phyloP scores from a whole-genome alignment of 2,888 invertebrate species.

The Anthrax anthrax region DNA sequence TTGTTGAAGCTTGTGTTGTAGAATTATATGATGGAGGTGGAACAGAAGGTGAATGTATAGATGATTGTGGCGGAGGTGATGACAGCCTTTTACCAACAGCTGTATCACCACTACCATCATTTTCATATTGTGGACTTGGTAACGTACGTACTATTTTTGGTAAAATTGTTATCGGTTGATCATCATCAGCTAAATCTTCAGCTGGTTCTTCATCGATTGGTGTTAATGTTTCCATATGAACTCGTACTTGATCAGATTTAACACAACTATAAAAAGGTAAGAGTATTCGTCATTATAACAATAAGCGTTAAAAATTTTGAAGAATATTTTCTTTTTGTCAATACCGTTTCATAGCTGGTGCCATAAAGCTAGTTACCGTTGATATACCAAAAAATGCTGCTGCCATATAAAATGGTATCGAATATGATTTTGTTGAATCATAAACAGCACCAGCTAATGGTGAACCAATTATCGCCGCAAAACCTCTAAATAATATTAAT shows the following conservation, averaged over 20 bases:
- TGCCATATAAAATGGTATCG: conserved; percentile 84
- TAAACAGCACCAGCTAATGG: conserved; percentile 78
- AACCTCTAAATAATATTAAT: conserved; percentile 87
- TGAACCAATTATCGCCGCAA: conserved; percentile 78
- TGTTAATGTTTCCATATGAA: conserved; percentile 55
- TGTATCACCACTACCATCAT: conserved; percentile 5
- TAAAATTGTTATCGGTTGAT: conserved; percentile 58
- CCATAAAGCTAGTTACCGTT: conserved; percentile 69
- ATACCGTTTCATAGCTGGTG: conserved; percentile 54
- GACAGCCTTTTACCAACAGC: conserved; percentile 12
- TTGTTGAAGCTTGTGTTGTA: not conserved
- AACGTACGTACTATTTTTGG: conserved; percentile 69
- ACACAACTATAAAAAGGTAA: conserved; percentile 14
- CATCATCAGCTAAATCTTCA: conserved; percentile 58
- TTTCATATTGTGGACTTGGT: conserved; percentile 48
- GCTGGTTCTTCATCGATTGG: conserved; percentile 77
- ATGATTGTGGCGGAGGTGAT: not conserved
- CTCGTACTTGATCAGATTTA: conserved; percentile 44
- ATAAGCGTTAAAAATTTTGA: not conserved
- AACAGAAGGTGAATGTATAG: not conserved
- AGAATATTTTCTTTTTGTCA: conserved; percentile 1
- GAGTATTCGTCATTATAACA: not conserved
- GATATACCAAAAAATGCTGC: conserved; percentile 76
- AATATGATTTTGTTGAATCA: conserved; percentile 73
- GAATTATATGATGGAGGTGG: conserved; percentile 4